Evolutionary conservation across 2,113 vertebrate genomes (phyloP).

Genomic region (Lutjanus erythropterus): DNA sequence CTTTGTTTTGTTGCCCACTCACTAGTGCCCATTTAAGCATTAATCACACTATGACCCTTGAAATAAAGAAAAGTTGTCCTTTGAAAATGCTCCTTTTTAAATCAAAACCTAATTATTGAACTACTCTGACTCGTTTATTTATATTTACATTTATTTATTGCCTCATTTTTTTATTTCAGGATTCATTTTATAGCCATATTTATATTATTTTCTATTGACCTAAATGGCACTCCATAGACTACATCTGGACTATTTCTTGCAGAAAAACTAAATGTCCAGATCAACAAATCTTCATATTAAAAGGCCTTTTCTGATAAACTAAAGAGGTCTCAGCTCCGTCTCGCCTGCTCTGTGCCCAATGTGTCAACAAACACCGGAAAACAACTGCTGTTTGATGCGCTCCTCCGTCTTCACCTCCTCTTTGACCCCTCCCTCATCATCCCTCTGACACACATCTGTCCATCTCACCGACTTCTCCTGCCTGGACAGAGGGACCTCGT

Average conservation of each 20-base stretch:
- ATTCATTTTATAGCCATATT: too few relatives aligned
- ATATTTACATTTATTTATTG: too few relatives aligned
- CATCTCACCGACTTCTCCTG: slow-evolving; percentile 68
- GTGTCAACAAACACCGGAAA: slow-evolving; percentile 84
- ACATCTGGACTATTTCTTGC: slow-evolving; percentile 27
- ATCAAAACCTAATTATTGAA: too few relatives aligned
- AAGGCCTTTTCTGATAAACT: background rate
- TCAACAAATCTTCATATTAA: slow-evolving; percentile 17
- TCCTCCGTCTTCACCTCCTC: slow-evolving; percentile 69
- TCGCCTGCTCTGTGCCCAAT: background rate
- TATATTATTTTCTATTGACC: too few relatives aligned
- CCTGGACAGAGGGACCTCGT: slow-evolving; percentile 38
- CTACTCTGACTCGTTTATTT: too few relatives aligned
- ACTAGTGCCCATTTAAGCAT: too few relatives aligned
- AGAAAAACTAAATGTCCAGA: slow-evolving; percentile 10
- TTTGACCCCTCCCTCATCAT: slow-evolving; percentile 46
- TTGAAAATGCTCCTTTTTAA: too few relatives aligned
- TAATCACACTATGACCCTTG: too few relatives aligned
- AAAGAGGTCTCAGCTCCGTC: slow-evolving; percentile 15
- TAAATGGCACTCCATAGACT: too few relatives aligned
- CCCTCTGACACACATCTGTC: slow-evolving; percentile 70
- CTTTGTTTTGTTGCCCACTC: too few relatives aligned
- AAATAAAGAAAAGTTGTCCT: too few relatives aligned
- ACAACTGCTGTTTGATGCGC: slow-evolving; percentile 78
- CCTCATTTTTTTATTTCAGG: too few relatives aligned